Evolutionary conservation across 2,113 vertebrate species (phyloP).

Genomic region (Zosterops borbonicus): DNA sequence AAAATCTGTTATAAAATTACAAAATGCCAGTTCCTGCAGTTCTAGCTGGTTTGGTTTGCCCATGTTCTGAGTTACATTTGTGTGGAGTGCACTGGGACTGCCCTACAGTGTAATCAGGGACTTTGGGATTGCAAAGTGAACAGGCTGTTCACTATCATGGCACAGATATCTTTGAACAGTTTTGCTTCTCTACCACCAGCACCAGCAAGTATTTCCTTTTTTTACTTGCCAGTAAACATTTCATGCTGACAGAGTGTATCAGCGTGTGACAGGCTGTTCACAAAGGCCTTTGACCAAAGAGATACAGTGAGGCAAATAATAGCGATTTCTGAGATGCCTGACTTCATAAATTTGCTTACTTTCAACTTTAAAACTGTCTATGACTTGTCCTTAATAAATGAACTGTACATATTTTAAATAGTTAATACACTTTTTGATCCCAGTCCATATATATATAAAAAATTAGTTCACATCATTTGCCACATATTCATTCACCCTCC

Average conservation of each 20-base stretch:
- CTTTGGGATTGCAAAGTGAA: fast-evolving
- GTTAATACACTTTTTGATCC: neutral
- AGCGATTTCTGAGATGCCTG: neutral
- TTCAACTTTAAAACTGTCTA: neutral
- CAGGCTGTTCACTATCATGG: neutral
- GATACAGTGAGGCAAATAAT: neutral
- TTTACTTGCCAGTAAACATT: neutral
- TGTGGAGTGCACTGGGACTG: neutral
- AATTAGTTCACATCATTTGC: neutral
- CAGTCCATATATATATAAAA: neutral
- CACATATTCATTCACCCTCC: neutral
- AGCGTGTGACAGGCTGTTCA: neutral
- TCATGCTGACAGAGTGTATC: neutral
- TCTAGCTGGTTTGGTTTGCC: neutral
- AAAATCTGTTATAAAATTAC: neutral
- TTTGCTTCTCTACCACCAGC: neutral
- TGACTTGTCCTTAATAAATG: neutral
- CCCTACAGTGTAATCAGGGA: neutral
- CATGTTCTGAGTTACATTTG: neutral
- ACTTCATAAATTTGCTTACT: neutral
- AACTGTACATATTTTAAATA: neutral
- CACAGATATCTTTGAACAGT: neutral
- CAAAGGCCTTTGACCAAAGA: neutral
- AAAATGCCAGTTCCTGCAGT: neutral
- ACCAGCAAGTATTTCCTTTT: neutral